These are phyloP conservation scores for Protosalanx chinensis DNA, from an alignment of 2,797 vertebrate species.

Conservation along the genomic window DNA sequence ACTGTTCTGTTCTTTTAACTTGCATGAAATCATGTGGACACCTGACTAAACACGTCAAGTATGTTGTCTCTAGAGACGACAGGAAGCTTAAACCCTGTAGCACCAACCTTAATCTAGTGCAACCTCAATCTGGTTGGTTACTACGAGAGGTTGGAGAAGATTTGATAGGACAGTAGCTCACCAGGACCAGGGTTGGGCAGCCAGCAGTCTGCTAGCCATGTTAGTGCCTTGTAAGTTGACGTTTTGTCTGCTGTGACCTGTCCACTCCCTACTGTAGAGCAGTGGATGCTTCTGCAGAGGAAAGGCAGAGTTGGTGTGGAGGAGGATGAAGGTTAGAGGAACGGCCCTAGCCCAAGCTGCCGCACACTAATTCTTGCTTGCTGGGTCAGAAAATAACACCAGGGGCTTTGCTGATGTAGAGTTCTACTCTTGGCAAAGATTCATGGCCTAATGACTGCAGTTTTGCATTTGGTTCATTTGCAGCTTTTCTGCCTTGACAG, in stretches of 20 bases:
- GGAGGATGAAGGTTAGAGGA: constrained; percentile 64
- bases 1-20: background rate
- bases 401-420: background rate
- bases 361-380: background rate
- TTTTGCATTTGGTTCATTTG: background rate
- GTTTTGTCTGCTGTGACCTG: constrained; percentile 22
- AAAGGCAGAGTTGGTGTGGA: constrained; percentile 54
- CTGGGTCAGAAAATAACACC: background rate
- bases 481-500: background rate
- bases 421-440: background rate
- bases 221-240: constrained; percentile 23
- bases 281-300: constrained; percentile 73
- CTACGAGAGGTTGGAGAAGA: no score
- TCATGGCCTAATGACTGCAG: background rate
- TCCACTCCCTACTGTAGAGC: constrained; percentile 59
- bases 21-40: no score
- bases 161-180: no score
- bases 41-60: no score
- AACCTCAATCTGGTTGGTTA: no score
- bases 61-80: background rate
- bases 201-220: no score
- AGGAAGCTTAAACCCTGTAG: no score
- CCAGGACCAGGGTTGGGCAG: no score
- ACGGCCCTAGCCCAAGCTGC: background rate
- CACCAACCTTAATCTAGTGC: no score